These are phyloP conservation scores for Microctonus aethiopoides DNA, from an alignment of 2,888 invertebrate species.

Conservation along the genomic window DNA sequence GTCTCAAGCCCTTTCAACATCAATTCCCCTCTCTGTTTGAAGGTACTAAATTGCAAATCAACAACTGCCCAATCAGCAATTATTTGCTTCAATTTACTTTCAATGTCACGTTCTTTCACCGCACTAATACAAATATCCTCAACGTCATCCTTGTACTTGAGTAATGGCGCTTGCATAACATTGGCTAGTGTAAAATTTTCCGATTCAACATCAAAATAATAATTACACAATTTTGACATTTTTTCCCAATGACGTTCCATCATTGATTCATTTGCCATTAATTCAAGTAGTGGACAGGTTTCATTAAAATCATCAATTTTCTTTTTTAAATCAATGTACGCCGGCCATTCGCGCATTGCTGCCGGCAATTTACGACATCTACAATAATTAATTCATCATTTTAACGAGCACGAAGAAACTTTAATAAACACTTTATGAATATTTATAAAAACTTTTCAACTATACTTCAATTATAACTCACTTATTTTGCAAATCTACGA, in stretches of 20 bases:
- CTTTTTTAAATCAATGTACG: constrained; percentile 84
- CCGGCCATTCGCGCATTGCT: constrained; percentile 89
- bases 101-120: constrained; percentile 90
- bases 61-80: constrained; percentile 83
- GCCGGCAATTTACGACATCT: constrained; percentile 86
- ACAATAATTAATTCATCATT: constrained; percentile 25
- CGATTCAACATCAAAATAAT: constrained; percentile 82
- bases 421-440: background rate
- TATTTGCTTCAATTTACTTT: constrained; percentile 86
- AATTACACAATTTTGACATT: constrained; percentile 72
- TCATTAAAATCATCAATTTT: constrained; percentile 93
- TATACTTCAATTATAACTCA: constrained; percentile 28
- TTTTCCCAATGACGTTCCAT: constrained; percentile 83
- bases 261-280: constrained; percentile 91
- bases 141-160: constrained; percentile 86
- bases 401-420: background rate
- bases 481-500: constrained; percentile 83
- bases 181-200: constrained; percentile 82
- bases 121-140: constrained; percentile 93
- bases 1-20: constrained; percentile 82
- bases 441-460: background rate
- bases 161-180: constrained; percentile 86
- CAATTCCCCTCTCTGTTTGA: constrained; percentile 86
- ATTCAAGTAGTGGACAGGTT: constrained; percentile 84
- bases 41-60: constrained; percentile 77